Evolutionary conservation across 1,140 invertebrate genomes (phyloP), one percentile per base, ranked within the genome.

Genomic region (Dendroctonus ponderosae): DNA sequence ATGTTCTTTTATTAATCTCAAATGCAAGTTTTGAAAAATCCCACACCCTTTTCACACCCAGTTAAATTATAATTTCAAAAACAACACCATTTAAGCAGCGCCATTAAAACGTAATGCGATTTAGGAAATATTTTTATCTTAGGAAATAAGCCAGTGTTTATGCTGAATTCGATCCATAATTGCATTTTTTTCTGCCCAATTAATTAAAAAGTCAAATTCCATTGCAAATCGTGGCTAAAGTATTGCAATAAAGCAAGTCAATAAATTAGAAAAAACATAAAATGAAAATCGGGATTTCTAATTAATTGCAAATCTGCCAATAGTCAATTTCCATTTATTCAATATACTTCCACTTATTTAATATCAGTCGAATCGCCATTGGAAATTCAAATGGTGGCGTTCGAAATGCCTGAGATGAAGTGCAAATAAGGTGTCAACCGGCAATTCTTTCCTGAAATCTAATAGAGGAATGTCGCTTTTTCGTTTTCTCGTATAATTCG

Each of bases 361-460:
- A 11, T 41, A 26, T 56, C 39, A 8, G 11, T 39, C 53, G 11
- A 11, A 15, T 40, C 53, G 9, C 8, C 41, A 56, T 56, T 15
- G 53, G 53, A 56, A 56, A 56, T 56, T 56, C 53, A 56, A 56
- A 56, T 56, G 53, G 53, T 39, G 26, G 50, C 50, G 9, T 12
- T 52, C 50, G 50, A 26, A 52, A 9, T 52, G 12, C n/a, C 26
- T 40, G 53, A 56, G 53, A 56, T 56, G 53, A 56, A 56, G 53
- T 56, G 53, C 53, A 56, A 56, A 56, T 56, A 56, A 56, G 53
- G 53, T 56, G 53, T 56, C 53, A 56, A 40, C 53, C 39, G 53
- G 53, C 53, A 56, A 56, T 56, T 56, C 53, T 56, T 56, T 56
- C 53, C 53, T 56, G 53, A 41, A 56, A 56, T 56, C 53, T 56